These are phyloP conservation scores for Heliocidaris erythrogramma DNA, from an alignment of 35 echinoderm and acorn worm species.

Conservation along the genomic window DNA sequence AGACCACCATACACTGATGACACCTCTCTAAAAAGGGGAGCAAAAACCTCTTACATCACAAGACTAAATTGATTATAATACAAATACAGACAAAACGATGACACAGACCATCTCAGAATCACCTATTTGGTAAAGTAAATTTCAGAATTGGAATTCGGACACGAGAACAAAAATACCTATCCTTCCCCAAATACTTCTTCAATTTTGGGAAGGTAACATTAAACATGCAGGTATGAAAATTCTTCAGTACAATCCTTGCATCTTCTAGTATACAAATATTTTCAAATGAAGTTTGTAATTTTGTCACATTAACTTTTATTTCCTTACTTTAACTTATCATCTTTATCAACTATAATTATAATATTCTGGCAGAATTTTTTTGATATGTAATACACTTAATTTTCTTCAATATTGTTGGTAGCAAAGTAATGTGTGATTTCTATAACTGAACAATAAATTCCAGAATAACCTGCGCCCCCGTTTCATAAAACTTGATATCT, in stretches of 20 bases:
- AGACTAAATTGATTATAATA: constrained; percentile 1
- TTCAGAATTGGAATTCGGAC: background rate
- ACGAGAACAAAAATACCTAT: background rate
- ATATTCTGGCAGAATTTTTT: too few relatives aligned
- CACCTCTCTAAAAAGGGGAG: background rate
- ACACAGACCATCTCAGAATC: background rate
- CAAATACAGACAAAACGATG: background rate
- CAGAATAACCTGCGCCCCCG: too few relatives aligned
- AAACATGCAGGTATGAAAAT: background rate
- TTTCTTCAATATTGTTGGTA: too few relatives aligned
- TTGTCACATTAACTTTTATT: too few relatives aligned
- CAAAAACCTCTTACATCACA: constrained; percentile 18
- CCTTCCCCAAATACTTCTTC: background rate
- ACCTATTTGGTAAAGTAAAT: background rate
- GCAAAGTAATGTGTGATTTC: too few relatives aligned
- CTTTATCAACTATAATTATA: too few relatives aligned
- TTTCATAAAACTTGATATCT: too few relatives aligned
- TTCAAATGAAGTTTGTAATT: too few relatives aligned
- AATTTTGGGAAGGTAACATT: background rate
- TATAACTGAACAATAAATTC: too few relatives aligned
- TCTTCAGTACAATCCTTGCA: background rate
- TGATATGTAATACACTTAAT: too few relatives aligned
- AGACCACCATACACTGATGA: constrained; percentile 29
- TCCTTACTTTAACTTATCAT: too few relatives aligned
- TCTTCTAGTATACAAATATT: background rate